Evolutionary conservation across 1,140 invertebrate species (phyloP), one percentile per base, ranked within the genome.

Genomic region (Mercenaria mercenaria): DNA sequence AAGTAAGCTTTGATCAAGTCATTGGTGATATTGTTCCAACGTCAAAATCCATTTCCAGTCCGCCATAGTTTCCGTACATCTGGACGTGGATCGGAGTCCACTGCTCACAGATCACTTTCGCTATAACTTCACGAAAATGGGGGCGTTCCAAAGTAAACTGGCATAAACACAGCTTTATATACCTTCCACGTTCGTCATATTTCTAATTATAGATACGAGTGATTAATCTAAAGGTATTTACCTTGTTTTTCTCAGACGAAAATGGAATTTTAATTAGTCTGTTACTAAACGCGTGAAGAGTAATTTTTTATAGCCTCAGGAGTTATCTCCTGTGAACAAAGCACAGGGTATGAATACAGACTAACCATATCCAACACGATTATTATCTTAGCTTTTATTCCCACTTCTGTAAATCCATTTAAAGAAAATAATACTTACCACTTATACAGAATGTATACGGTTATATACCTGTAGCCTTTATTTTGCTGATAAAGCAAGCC

Each of bases 11-110:
- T 43, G 47, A 37, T 47, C 32, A 47, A 61, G n/a, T 61, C 43
- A 56, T 18, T 10, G 23, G 85, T 39, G 18, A 37, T 41, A 67
- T 88, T 88, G 3, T 39, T 0, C 52, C 52, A n/a, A 80, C 41
- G 76, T 6, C 85, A 88, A 88, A 80, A 88, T 80, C 85, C 85
- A 88, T 59, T 80, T 88, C 85, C 85, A 88, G 85, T 88, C 74
- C 76, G 77, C 43, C 85, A 88, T 88, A 50, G 61, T 61, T 80
- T 61, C 59, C 15, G 41, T 80, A 2, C 4, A 52, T 67, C 85
- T n/a, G 39, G 56, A 80, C 76, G 85, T 47, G 59, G 43, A 29
- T 67, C 85, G 76, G 80, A 88, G 34, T 76, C 39, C 59, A 64
- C 85, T 37, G 85, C 85, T 77, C 85, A 64, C 39, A 64, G 85